A percentile compares a stretch with the other conserved stretches of the same genome.
These are phyloP conservation scores for Spodoptera litura DNA, from an alignment of 1,140 invertebrate species.

Conservation along the genomic window DNA sequence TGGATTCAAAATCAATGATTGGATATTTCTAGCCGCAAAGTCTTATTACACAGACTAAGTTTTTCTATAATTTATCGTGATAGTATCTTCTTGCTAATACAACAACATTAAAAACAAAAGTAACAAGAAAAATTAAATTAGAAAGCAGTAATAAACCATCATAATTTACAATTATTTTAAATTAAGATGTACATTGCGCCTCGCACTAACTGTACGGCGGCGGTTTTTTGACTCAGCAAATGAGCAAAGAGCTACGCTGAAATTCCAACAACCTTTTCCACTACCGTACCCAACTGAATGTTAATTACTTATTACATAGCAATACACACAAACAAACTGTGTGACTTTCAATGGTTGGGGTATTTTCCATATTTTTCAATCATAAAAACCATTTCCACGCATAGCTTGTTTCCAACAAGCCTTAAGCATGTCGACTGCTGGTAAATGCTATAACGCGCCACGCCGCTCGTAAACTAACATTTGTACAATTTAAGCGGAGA, in stretches of 20 bases:
- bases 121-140: too few relatives aligned
- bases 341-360: not conserved
- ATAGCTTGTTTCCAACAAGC: constrained; percentile 1
- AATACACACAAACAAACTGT: not conserved
- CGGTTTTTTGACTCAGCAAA: not conserved
- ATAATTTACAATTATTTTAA: constrained; percentile 9
- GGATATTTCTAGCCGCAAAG: not conserved
- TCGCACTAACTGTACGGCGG: not conserved
- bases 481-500: not conserved
- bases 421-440: not conserved
- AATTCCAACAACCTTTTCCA: not conserved
- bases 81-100: too few relatives aligned
- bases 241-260: not conserved
- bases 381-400: constrained; percentile 4
- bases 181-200: constrained; percentile 18
- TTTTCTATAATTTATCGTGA: too few relatives aligned
- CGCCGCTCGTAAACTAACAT: not conserved
- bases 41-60: not conserved
- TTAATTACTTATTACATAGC: not conserved
- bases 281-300: not conserved
- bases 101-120: too few relatives aligned
- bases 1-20: not conserved
- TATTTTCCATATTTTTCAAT: constrained; percentile 14
- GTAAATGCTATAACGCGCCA: not conserved
- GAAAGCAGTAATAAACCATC: too few relatives aligned